Percentiles rank a stretch among this genome's conserved stretches.
These are phyloP conservation scores for Varanus salvator DNA, from an alignment of 2,113 vertebrate genomes.

Conservation along the genomic window DNA sequence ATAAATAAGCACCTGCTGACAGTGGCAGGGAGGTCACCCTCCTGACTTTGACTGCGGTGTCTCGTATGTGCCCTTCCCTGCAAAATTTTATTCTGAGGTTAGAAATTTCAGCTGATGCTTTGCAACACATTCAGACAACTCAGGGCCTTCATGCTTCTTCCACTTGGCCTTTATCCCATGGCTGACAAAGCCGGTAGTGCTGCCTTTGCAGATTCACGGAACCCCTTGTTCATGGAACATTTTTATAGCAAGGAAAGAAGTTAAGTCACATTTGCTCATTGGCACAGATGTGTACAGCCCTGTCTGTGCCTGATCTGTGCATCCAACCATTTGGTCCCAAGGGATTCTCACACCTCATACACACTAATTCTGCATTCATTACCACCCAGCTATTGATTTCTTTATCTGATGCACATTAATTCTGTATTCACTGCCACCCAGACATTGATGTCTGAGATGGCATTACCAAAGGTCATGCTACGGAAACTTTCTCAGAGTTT, in stretches of 20 bases:
- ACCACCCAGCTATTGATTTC: background rate
- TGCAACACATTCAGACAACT: conserved; percentile 60
- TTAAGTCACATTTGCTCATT: background rate
- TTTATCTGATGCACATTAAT: background rate
- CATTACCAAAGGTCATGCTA: background rate
- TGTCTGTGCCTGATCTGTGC: background rate
- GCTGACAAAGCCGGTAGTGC: background rate
- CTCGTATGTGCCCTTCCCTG: conserved; percentile 37
- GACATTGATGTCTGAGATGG: background rate
- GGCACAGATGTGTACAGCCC: background rate
- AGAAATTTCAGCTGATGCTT: background rate
- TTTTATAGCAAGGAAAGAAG: conserved; percentile 13
- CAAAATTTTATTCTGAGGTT: background rate
- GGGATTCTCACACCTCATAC: background rate
- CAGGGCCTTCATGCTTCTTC: conserved; percentile 37
- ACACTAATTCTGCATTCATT: background rate
- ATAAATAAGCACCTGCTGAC: background rate
- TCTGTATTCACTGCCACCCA: background rate
- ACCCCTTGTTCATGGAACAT: background rate
- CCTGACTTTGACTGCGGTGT: conserved; percentile 25
- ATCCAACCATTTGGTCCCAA: too few relatives aligned
- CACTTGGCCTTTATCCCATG: background rate
- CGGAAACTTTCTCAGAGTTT: background rate
- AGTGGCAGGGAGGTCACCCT: background rate
- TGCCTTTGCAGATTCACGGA: background rate